Conservation (phyloP, 2,113 vertebrate species). For the Channa maculata region DNA sequence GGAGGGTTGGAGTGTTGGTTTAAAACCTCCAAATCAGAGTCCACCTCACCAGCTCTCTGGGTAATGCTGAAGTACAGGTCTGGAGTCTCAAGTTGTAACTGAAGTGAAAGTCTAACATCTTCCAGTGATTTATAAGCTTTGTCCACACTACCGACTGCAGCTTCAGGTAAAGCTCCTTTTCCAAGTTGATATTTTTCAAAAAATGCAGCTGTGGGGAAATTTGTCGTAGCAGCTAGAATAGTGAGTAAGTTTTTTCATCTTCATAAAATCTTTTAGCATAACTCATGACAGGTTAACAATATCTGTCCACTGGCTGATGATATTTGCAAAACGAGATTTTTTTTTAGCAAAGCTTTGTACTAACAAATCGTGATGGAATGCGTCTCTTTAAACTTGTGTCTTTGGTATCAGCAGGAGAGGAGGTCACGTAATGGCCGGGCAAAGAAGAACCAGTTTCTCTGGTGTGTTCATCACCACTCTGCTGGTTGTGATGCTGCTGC, state of each 20-base stretch:
- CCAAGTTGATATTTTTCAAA: too few species aligned
- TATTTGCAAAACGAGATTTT: too few species aligned
- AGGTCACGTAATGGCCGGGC: slow-evolving; percentile 73
- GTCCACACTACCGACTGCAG: background rate
- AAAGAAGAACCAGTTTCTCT: slow-evolving; percentile 55
- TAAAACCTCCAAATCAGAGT: slow-evolving; percentile 21
- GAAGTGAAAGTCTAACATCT: background rate
- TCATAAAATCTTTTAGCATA: too few species aligned
- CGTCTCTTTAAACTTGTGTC: background rate
- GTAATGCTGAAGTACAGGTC: background rate
- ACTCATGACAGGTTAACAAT: too few species aligned
- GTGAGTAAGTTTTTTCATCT: background rate
- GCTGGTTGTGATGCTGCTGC: slow-evolving; percentile 74
- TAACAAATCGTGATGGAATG: too few species aligned
- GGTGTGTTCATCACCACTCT: slow-evolving; percentile 55
- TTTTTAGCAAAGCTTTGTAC: too few species aligned
- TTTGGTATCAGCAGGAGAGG: slow-evolving; percentile 30
- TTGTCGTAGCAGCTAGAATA: background rate
- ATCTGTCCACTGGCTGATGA: too few species aligned
- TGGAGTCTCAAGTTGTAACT: background rate
- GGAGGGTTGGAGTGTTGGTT: background rate
- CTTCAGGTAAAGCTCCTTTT: background rate
- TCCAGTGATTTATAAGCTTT: background rate
- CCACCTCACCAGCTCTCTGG: slow-evolving; percentile 10
- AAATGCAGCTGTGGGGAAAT: background rate